These are phyloP conservation scores for Martes martes DNA, from an alignment of 2,113 vertebrate genomes.

Conservation along the genomic window DNA sequence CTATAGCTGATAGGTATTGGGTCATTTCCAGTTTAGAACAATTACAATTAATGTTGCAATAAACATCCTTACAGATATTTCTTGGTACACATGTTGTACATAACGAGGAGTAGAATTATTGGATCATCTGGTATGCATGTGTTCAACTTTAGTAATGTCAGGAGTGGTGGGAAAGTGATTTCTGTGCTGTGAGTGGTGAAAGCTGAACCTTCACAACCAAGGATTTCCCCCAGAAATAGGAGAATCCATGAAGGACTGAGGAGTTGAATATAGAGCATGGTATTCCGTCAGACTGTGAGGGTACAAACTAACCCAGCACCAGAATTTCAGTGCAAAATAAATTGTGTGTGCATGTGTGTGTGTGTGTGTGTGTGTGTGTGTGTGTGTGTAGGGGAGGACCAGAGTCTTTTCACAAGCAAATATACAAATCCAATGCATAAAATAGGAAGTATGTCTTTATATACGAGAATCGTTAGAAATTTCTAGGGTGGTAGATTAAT, in stretches of 20 bases:
- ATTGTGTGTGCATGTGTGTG: not conserved
- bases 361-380: not conserved
- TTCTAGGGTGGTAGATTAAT: not conserved
- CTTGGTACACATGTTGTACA: not conserved
- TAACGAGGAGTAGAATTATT: conserved; percentile 1
- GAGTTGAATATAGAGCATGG: not conserved
- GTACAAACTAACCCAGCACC: not conserved
- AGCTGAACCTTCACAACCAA: not conserved
- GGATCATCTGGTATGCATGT: conserved; percentile 19
- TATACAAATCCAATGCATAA: not conserved
- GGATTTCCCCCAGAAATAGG: not conserved
- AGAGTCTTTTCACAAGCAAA: not conserved
- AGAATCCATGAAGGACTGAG: not conserved
- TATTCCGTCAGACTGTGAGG: not conserved
- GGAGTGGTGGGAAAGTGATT: not conserved
- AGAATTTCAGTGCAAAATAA: not conserved
- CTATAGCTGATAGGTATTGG: not conserved
- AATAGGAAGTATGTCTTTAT: not conserved
- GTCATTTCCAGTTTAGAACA: conserved; percentile 24
- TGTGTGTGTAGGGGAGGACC: not conserved
- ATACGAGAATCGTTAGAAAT: conserved; percentile 1
- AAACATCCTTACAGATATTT: conserved; percentile 21
- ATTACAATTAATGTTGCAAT: conserved; percentile 31
- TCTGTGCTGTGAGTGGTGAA: not conserved
- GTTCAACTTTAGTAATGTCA: conserved; percentile 23